Conservation (phyloP, 35 echinoderm and acorn worm species). For the Lytechinus pictus region DNA sequence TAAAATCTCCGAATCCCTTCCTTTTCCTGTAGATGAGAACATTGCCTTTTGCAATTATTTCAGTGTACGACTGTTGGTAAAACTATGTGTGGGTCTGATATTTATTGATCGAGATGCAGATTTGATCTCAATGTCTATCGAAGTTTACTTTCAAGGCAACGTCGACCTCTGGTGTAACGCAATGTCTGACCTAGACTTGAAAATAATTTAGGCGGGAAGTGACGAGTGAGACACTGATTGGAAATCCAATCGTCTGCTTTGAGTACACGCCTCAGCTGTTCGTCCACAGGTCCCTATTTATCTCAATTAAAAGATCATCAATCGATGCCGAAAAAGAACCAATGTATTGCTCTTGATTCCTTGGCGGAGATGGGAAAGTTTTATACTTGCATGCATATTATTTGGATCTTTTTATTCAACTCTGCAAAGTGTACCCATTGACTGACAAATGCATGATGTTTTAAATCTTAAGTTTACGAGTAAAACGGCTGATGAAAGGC, state of each 20-base stretch:
- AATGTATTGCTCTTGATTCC: not conserved
- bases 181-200: not conserved
- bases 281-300: not conserved
- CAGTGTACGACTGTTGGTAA: not conserved
- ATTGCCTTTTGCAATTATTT: not conserved
- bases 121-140: not conserved
- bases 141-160: not conserved
- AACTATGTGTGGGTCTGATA: not conserved
- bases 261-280: constrained; percentile 35
- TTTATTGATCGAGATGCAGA: not conserved
- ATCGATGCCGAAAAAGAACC: not conserved
- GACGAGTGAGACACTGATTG: constrained; percentile 17
- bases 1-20: too few relatives aligned
- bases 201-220: constrained; percentile 36
- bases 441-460: too few relatives aligned
- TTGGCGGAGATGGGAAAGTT: not conserved
- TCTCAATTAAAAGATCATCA: constrained; percentile 40
- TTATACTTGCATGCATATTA: not conserved
- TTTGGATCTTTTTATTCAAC: not conserved
- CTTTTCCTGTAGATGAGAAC: not conserved
- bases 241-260: not conserved
- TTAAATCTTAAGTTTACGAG: too few relatives aligned
- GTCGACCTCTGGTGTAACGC: not conserved
- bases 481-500: too few relatives aligned
- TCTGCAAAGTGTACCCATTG: too few relatives aligned